These are phyloP conservation scores for Pachymerium ferrugineum DNA, from an alignment of 2,888 invertebrate genomes.

Conservation along the genomic window DNA sequence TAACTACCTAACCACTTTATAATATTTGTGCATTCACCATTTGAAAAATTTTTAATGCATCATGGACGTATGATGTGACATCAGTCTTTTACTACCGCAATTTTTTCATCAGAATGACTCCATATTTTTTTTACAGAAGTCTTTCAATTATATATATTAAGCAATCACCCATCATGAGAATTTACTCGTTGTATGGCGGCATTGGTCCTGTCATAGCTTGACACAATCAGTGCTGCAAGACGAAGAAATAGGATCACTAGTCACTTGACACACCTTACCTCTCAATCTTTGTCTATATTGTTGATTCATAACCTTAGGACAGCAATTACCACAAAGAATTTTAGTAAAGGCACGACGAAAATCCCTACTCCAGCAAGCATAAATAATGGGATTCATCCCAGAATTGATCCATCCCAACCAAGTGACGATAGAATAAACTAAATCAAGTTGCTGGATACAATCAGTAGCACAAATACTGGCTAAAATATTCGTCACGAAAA, in stretches of 20 bases:
- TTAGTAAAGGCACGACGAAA: slow-evolving; percentile 85
- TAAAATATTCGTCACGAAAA: slow-evolving; percentile 88
- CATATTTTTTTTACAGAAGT: too few relatives aligned
- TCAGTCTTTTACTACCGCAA: too few relatives aligned
- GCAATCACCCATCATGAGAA: background rate
- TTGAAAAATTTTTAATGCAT: too few relatives aligned
- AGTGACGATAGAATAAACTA: slow-evolving; percentile 80
- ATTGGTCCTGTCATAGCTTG: slow-evolving; percentile 31
- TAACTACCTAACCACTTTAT: too few relatives aligned
- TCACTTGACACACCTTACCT: slow-evolving; percentile 32
- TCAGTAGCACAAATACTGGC: slow-evolving; percentile 75
- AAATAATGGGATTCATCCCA: slow-evolving; percentile 95
- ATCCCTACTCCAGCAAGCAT: slow-evolving; percentile 97
- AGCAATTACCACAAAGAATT: slow-evolving; percentile 76
- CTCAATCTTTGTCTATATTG: slow-evolving; percentile 29
- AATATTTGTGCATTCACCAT: too few relatives aligned
- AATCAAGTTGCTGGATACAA: slow-evolving; percentile 81
- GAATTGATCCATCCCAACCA: slow-evolving; percentile 96
- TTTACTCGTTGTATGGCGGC: background rate
- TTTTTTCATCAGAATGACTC: too few relatives aligned
- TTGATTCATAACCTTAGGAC: slow-evolving; percentile 70
- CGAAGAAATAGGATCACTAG: slow-evolving; percentile 34
- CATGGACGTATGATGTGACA: too few relatives aligned
- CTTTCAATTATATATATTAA: too few relatives aligned
- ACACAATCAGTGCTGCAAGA: slow-evolving; percentile 36